A percentile compares a stretch with the other conserved stretches of the same genome.
phyloP scores from a whole-genome alignment of 2,888 invertebrate genomes.

The Ectropis crepuscularia region DNA sequence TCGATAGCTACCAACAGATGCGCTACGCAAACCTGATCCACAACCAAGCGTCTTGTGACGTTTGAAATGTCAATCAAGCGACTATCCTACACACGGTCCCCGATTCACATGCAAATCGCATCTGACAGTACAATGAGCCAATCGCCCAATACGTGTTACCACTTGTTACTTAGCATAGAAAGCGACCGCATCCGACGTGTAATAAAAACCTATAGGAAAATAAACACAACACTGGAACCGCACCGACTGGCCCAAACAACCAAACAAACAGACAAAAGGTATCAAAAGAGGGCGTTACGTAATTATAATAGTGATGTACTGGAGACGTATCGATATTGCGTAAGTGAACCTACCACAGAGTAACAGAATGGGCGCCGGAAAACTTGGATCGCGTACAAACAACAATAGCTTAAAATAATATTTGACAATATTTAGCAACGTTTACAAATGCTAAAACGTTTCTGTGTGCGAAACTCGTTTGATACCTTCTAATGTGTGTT shows the following conservation, averaged over 20 bases:
- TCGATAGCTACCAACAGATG: constrained; percentile 17
- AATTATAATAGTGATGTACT: constrained; percentile 66
- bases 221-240: constrained; percentile 64
- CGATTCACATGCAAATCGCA: constrained; percentile 60
- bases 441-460: constrained; percentile 62
- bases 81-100: constrained; percentile 47
- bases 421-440: constrained; percentile 49
- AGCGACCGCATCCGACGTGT: constrained; percentile 58
- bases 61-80: constrained; percentile 54
- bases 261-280: constrained; percentile 68
- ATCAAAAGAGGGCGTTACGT: constrained; percentile 72
- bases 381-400: constrained; percentile 40
- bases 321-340: constrained; percentile 60
- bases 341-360: constrained; percentile 57
- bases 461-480: constrained; percentile 59
- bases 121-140: constrained; percentile 55
- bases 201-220: constrained; percentile 65
- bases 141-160: constrained; percentile 56
- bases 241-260: constrained; percentile 55
- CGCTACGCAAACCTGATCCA: constrained; percentile 22
- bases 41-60: constrained; percentile 40
- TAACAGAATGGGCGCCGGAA: constrained; percentile 45
- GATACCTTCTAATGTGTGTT: constrained; percentile 45
- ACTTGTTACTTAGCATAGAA: constrained; percentile 71
- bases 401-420: constrained; percentile 46